These are phyloP conservation scores for Liopterus haemorrhoidalis DNA, from an alignment of 2,888 invertebrate species.

Conservation along the genomic window DNA sequence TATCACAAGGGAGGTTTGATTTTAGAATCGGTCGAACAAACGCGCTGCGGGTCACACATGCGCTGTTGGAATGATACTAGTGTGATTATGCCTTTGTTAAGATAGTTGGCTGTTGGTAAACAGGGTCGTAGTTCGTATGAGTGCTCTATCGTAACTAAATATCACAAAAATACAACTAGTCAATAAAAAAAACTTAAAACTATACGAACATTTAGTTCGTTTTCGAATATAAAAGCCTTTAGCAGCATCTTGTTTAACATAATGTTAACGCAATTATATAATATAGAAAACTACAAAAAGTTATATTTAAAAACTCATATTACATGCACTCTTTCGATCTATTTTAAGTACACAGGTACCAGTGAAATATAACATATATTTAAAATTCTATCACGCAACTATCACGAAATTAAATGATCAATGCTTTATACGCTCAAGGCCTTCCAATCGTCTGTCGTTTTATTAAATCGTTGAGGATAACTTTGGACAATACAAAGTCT, in stretches of 20 bases:
- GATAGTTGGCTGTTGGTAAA: too few relatives aligned
- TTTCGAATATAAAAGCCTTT: slow-evolving; percentile 4
- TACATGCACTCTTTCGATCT: slow-evolving; percentile 13
- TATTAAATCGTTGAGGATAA: too few relatives aligned
- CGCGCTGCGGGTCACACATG: slow-evolving; percentile 11
- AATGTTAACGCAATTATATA: slow-evolving; percentile 7
- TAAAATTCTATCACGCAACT: slow-evolving; percentile 19
- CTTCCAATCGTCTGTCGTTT: slow-evolving; percentile 11
- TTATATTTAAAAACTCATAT: slow-evolving; percentile 12
- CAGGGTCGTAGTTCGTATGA: slow-evolving; percentile 12
- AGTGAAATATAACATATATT: slow-evolving; percentile 10
- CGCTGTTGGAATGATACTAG: too few relatives aligned
- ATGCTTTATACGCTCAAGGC: slow-evolving; percentile 14
- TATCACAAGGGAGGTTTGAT: too few relatives aligned
- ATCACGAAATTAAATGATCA: slow-evolving; percentile 15
- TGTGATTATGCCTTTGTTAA: too few relatives aligned
- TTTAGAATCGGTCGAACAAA: too few relatives aligned
- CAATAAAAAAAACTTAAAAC: slow-evolving; percentile 18
- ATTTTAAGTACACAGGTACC: slow-evolving; percentile 23
- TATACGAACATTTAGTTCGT: too few relatives aligned
- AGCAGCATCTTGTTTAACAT: slow-evolving; percentile 7
- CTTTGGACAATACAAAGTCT: too few relatives aligned
- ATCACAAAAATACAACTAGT: slow-evolving; percentile 22
- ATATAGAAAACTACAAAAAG: slow-evolving; percentile 11
- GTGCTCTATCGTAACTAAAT: slow-evolving; percentile 21